Evolutionary conservation across 2,113 vertebrate genomes (phyloP), one percentile per base, ranked within the genome.

Genomic region (Eolophus roseicapilla): DNA sequence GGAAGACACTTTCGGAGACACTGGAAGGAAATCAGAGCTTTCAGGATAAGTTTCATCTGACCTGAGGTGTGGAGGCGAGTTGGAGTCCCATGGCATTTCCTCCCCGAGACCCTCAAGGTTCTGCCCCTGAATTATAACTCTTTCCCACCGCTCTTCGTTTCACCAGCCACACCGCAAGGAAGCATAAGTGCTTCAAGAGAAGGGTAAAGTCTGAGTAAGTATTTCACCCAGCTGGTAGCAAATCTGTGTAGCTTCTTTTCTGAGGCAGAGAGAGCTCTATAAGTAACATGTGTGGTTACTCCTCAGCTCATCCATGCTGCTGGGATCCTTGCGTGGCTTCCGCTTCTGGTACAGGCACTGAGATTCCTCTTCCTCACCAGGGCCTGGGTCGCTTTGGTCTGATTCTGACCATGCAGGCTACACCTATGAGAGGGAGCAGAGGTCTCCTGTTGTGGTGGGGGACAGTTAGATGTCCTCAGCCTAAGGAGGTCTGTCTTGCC

Each of bases 381-480:
- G 23, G 4, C 8, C 24, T 49, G 44, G 16, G 27, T 63, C 0
- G 0, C 67, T 47, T 49, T 19, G 2, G 18, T 23, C 24, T 29
- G 15, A 12, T 4, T 23, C 18, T 6, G 47, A 18, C 13, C 8
- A 8, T 7, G 13, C n/a, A 13, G 50, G 33, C 39, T 24, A 7
- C 10, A 1, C 39, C 60, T 23, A 4, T 7, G 35, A 78, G 44
- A n/a, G 52, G 74, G 46, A 62, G 33, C 46, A 37, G 46, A 27
- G 50, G n/a, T 47, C 49, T 49, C 3, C 0, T 4, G 1, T 17
- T 1, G 3, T 11, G 10, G 20, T 20, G 68, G 19, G 35, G n/a
- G 13, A 65, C 29, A 43, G 17, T 27, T 33, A 33, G 44, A 17
- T 35, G 31, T 68, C 46, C 62, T 39, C 4, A 0, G 31, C 17